Evolutionary conservation across 1,140 invertebrate species (phyloP).

Genomic region (Heliconius congener): DNA sequence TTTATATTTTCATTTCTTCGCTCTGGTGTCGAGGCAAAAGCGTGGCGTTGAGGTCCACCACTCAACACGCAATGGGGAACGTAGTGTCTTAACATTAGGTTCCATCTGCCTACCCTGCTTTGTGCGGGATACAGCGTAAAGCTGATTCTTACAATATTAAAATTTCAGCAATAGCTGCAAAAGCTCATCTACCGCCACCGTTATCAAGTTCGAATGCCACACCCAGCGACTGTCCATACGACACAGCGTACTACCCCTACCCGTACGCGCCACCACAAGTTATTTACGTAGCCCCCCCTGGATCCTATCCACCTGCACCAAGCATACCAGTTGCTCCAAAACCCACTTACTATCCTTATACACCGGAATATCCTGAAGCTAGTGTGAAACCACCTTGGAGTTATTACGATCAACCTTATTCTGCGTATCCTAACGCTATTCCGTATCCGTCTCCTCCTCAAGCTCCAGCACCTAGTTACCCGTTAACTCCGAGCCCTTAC

Average conservation of each 20-base stretch:
- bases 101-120: too few relatives aligned
- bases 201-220: slow-evolving; percentile 5
- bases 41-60: too few relatives aligned
- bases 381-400: slow-evolving; percentile 31
- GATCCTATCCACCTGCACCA: neutral
- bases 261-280: slow-evolving; percentile 48
- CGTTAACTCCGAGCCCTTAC: neutral
- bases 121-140: too few relatives aligned
- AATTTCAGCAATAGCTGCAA: slow-evolving; percentile 12
- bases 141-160: neutral
- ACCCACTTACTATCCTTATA: slow-evolving; percentile 1
- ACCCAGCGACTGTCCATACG: slow-evolving; percentile 37
- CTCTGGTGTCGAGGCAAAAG: too few relatives aligned
- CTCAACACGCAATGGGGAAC: too few relatives aligned
- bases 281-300: slow-evolving; percentile 48
- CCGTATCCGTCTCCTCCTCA: slow-evolving; percentile 33
- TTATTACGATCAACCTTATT: slow-evolving; percentile 41
- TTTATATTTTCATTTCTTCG: too few relatives aligned
- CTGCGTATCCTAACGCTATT: slow-evolving; percentile 29
- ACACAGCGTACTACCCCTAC: slow-evolving; percentile 44
- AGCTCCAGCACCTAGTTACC: slow-evolving; percentile 8
- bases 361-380: neutral
- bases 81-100: too few relatives aligned
- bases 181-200: slow-evolving; percentile 22
- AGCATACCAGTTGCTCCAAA: neutral